Evolutionary conservation across 2,888 invertebrate species (phyloP).

Genomic region (Nomada ruficornis): DNA sequence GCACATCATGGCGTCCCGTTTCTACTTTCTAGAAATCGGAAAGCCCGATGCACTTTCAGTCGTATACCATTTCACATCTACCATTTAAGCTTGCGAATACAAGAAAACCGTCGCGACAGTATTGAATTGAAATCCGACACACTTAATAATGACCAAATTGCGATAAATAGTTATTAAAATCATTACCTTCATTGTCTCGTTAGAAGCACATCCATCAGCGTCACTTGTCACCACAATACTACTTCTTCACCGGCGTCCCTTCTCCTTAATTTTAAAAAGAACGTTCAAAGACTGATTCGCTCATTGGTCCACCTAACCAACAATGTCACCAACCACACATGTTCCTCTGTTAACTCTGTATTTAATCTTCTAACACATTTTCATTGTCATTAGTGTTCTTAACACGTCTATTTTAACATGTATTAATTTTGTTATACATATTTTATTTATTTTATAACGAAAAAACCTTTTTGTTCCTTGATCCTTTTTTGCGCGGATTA

Average conservation of each 20-base stretch:
- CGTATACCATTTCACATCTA: constrained; percentile 13
- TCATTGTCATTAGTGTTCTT: background rate
- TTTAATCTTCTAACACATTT: background rate
- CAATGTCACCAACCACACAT: background rate
- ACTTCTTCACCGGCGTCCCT: background rate
- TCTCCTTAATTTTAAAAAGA: background rate
- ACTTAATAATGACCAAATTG: background rate
- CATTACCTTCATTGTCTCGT: background rate
- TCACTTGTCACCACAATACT: too few species aligned
- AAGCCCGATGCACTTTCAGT: constrained; percentile 53
- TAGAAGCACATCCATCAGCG: background rate
- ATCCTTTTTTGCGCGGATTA: too few species aligned
- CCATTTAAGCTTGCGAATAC: background rate
- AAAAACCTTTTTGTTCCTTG: background rate
- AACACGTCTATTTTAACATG: too few species aligned
- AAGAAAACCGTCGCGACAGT: constrained; percentile 4
- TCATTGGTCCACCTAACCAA: background rate
- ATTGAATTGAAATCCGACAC: constrained; percentile 13
- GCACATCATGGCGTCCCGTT: constrained; percentile 44
- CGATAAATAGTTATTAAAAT: background rate
- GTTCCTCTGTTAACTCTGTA: too few species aligned
- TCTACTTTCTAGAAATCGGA: constrained; percentile 60
- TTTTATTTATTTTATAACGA: background rate
- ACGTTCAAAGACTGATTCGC: background rate
- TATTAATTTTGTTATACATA: background rate